A percentile compares a stretch with the other conserved stretches of the same genome.
Conservation (phyloP, 2,113 vertebrate genomes). For the Embiotoca jacksoni region DNA sequence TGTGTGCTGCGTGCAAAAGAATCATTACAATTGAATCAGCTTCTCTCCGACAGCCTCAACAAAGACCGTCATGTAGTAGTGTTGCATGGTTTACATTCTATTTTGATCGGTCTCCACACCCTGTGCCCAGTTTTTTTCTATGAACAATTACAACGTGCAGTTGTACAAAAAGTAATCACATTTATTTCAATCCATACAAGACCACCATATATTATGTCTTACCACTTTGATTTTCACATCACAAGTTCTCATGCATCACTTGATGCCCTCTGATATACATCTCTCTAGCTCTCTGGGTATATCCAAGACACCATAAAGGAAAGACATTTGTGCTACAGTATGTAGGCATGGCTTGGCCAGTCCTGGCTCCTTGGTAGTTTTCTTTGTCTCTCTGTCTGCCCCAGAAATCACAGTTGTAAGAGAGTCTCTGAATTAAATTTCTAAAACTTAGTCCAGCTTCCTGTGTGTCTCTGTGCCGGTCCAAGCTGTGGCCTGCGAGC, state of each 20-base stretch:
- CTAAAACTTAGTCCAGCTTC: slow-evolving; percentile 76
- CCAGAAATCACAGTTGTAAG: slow-evolving; percentile 70
- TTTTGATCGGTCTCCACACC: not conserved
- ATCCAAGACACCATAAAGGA: slow-evolving; percentile 69
- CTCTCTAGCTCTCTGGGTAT: slow-evolving; percentile 57
- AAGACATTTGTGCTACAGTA: slow-evolving; percentile 77
- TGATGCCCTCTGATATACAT: slow-evolving; percentile 61
- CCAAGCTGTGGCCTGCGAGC: slow-evolving; percentile 63
- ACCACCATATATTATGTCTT: slow-evolving; percentile 77
- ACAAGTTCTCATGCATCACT: slow-evolving; percentile 74
- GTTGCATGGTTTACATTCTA: not conserved
- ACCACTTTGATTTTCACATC: slow-evolving; percentile 71
- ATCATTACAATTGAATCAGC: not conserved
- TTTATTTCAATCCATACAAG: slow-evolving; percentile 77
- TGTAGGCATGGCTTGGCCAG: slow-evolving; percentile 76
- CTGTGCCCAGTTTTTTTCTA: not conserved
- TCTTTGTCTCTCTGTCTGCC: slow-evolving; percentile 68
- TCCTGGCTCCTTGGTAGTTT: slow-evolving; percentile 66
- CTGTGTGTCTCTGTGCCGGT: slow-evolving; percentile 74
- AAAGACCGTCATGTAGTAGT: not conserved
- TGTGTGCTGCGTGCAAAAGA: no score
- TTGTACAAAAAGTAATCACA: slow-evolving; percentile 76
- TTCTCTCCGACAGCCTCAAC: not conserved
- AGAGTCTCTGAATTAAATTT: slow-evolving; percentile 78
- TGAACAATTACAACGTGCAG: slow-evolving; percentile 12